phyloP scores from a whole-genome alignment of 1,140 invertebrate species.

The Ceratina australensis region DNA sequence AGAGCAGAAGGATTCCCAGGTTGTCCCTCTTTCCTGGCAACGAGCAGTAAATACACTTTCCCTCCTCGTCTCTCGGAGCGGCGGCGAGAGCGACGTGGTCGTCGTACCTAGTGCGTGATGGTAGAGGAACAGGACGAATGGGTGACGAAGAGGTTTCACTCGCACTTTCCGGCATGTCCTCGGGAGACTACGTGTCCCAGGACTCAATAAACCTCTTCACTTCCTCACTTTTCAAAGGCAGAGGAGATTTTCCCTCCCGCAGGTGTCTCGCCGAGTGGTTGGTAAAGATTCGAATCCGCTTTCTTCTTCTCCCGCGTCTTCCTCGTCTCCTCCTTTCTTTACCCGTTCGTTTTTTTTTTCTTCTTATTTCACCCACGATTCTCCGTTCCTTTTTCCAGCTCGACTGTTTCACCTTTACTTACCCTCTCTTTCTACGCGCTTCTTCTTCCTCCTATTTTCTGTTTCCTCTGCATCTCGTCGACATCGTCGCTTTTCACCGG shows the following conservation, averaged over 20 bases:
- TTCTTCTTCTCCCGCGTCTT: slow-evolving; percentile 49
- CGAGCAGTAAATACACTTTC: slow-evolving; percentile 59
- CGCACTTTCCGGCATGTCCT: slow-evolving; percentile 64
- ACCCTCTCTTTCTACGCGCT: background rate
- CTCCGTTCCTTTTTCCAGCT: background rate
- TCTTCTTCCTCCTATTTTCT: slow-evolving; percentile 16
- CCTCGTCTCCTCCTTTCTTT: background rate
- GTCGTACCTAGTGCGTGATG: slow-evolving; percentile 37
- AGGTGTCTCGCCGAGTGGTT: slow-evolving; percentile 66
- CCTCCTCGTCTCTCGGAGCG: background rate
- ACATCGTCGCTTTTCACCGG: slow-evolving; percentile 54
- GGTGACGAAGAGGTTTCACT: slow-evolving; percentile 58
- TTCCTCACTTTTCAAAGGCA: slow-evolving; percentile 63
- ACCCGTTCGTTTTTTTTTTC: background rate
- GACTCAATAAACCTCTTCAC: slow-evolving; percentile 66
- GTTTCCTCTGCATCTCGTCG: slow-evolving; percentile 34
- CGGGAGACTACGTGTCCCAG: slow-evolving; percentile 64
- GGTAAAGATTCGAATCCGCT: slow-evolving; percentile 68
- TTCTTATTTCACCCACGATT: background rate
- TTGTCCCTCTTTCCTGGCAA: slow-evolving; percentile 46
- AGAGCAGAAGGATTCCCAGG: slow-evolving; percentile 6
- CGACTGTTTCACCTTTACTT: background rate
- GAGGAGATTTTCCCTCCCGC: slow-evolving; percentile 61
- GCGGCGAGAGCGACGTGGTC: background rate
- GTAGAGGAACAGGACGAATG: slow-evolving; percentile 10